These are phyloP conservation scores for Melanerpes formicivorus DNA, from an alignment of 2,113 vertebrate species.

Conservation along the genomic window DNA sequence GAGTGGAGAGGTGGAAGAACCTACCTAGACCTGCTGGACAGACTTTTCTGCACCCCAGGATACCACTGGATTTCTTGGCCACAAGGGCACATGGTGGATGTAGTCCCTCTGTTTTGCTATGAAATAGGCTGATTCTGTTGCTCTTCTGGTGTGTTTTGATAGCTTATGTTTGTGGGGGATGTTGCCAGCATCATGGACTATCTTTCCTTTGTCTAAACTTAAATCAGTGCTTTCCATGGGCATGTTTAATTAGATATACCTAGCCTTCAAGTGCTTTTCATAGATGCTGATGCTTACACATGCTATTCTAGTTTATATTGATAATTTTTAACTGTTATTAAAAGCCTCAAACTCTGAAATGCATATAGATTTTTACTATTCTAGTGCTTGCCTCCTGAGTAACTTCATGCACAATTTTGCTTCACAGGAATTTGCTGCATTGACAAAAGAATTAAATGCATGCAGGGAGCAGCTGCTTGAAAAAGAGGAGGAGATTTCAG, in stretches of 20 bases:
- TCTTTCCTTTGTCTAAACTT: background rate
- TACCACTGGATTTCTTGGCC: too few species aligned
- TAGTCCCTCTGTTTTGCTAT: background rate
- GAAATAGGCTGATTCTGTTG: background rate
- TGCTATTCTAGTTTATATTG: background rate
- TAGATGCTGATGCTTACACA: background rate
- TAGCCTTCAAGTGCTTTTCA: background rate
- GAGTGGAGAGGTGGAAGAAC: too few species aligned
- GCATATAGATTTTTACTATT: background rate
- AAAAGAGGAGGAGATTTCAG: slow-evolving; percentile 98
- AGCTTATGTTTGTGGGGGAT: background rate
- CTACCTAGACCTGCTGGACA: too few species aligned
- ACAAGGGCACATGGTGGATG: too few species aligned
- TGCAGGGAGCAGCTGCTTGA: slow-evolving; percentile 97
- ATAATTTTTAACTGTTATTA: background rate
- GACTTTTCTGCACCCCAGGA: too few species aligned
- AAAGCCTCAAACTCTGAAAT: background rate
- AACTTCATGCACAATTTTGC: background rate
- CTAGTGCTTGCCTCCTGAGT: background rate
- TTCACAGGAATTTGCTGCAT: slow-evolving; percentile 93
- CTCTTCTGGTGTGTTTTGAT: background rate
- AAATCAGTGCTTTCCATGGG: background rate
- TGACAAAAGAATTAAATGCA: slow-evolving; percentile 96
- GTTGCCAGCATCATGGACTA: background rate
- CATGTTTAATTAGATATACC: background rate